phyloP scores from a whole-genome alignment of 2,888 invertebrate species.

The Sesia bembeciformis region DNA sequence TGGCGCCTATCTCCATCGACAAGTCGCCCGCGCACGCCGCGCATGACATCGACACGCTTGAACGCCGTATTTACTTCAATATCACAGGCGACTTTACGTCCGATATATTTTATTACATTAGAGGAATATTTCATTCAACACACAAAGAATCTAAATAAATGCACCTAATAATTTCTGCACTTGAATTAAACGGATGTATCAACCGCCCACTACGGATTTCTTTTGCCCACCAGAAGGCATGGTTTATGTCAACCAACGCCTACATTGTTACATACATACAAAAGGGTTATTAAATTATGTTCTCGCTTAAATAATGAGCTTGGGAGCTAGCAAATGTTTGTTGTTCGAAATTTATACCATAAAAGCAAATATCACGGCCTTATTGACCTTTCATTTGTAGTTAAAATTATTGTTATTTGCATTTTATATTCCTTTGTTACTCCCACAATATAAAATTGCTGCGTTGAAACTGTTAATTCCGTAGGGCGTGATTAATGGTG shows the following conservation, averaged over 20 bases:
- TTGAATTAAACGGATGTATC: conserved; percentile 5
- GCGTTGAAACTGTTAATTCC: background rate
- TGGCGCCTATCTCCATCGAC: conserved; percentile 40
- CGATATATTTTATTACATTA: conserved; percentile 4
- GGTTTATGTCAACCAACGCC: conserved; percentile 13
- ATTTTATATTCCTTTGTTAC: conserved; percentile 17
- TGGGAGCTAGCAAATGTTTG: background rate
- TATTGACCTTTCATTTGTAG: conserved; percentile 29
- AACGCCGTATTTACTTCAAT: conserved; percentile 7
- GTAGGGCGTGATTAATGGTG: background rate
- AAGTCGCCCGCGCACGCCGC: conserved; percentile 11
- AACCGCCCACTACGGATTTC: conserved; percentile 12
- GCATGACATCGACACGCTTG: conserved; percentile 9
- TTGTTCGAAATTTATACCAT: background rate
- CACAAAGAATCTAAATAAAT: conserved; percentile 12
- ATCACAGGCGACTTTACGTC: background rate
- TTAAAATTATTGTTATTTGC: conserved; percentile 28
- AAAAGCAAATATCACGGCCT: conserved; percentile 31
- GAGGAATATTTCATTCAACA: conserved; percentile 14
- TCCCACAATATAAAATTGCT: background rate
- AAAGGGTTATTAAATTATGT: background rate
- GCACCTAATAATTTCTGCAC: conserved; percentile 16
- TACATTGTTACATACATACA: background rate
- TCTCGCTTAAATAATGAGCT: background rate
- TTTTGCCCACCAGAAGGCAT: conserved; percentile 8